Evolutionary conservation across 1,140 invertebrate species (phyloP).

Genomic region (Adelges cooleyi): DNA sequence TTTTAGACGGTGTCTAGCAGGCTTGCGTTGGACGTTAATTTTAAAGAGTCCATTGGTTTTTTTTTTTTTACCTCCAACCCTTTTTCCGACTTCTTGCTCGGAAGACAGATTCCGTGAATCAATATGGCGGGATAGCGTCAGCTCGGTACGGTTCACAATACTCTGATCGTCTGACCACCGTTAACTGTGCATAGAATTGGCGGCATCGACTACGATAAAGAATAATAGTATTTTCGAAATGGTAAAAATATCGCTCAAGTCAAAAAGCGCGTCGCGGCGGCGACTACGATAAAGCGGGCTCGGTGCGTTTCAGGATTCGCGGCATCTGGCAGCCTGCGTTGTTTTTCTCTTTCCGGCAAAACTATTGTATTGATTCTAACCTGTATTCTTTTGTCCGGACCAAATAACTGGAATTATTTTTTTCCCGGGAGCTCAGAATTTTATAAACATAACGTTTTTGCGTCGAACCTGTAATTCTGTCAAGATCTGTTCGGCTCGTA

Average conservation of each 20-base stretch:
- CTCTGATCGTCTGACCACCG: neutral
- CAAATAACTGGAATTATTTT: neutral
- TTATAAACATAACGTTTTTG: slow-evolving; percentile 14
- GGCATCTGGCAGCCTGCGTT: slow-evolving; percentile 20
- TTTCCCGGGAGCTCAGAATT: slow-evolving; percentile 7
- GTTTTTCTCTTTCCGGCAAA: slow-evolving; percentile 19
- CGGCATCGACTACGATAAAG: neutral
- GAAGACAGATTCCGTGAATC: neutral
- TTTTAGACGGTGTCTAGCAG: too few species aligned
- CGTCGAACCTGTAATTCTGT: too few species aligned
- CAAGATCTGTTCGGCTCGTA: too few species aligned
- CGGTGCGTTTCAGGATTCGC: neutral
- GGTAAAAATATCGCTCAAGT: neutral
- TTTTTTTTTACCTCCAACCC: too few species aligned
- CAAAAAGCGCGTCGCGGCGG: too few species aligned
- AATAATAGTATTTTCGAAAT: neutral
- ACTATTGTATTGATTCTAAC: slow-evolving; percentile 29
- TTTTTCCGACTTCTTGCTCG: too few species aligned
- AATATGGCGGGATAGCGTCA: neutral
- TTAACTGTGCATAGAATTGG: neutral
- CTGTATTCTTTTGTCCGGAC: slow-evolving; percentile 26
- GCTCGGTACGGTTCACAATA: neutral
- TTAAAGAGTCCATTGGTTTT: too few species aligned
- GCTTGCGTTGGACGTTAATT: too few species aligned
- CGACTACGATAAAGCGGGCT: too few species aligned